A percentile compares a stretch with the other conserved stretches of the same genome.
phyloP scores from a whole-genome alignment of 2,888 invertebrate species.

The Cerastis leucographa region DNA sequence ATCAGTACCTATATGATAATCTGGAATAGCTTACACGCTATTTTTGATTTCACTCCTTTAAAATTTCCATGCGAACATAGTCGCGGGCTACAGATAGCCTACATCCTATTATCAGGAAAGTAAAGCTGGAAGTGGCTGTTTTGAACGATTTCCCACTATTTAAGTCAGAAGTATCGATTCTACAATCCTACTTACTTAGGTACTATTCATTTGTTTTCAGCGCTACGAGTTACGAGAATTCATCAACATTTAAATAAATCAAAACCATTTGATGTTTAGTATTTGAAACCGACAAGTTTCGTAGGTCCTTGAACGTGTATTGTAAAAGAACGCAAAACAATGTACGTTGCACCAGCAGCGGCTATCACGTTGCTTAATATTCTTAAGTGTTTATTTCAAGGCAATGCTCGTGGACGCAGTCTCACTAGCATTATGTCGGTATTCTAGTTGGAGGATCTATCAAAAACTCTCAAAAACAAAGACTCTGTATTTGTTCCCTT shows the following conservation, averaged over 20 bases:
- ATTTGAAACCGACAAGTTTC: slow-evolving; percentile 31
- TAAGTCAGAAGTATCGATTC: not conserved
- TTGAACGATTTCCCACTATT: not conserved
- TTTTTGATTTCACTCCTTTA: not conserved
- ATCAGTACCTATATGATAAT: not conserved
- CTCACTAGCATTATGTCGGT: slow-evolving; percentile 3
- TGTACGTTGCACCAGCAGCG: slow-evolving; percentile 48
- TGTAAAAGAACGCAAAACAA: slow-evolving; percentile 55
- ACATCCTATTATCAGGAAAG: not conserved
- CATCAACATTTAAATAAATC: slow-evolving; percentile 6
- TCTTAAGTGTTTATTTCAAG: slow-evolving; percentile 49
- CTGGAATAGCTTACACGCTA: not conserved
- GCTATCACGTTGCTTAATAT: slow-evolving; percentile 51
- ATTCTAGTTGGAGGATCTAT: not conserved
- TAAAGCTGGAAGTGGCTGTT: not conserved
- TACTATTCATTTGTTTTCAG: not conserved
- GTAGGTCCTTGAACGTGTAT: slow-evolving; percentile 48
- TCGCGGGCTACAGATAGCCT: not conserved
- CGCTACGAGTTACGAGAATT: not conserved
- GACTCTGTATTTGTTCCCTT: not conserved
- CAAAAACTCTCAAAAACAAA: not conserved
- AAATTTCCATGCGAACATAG: not conserved
- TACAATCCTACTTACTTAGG: not conserved
- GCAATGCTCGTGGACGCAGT: slow-evolving; percentile 31
- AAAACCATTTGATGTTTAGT: slow-evolving; percentile 10